phyloP scores from a whole-genome alignment of 2,113 vertebrate species.

The Gulo gulo region DNA sequence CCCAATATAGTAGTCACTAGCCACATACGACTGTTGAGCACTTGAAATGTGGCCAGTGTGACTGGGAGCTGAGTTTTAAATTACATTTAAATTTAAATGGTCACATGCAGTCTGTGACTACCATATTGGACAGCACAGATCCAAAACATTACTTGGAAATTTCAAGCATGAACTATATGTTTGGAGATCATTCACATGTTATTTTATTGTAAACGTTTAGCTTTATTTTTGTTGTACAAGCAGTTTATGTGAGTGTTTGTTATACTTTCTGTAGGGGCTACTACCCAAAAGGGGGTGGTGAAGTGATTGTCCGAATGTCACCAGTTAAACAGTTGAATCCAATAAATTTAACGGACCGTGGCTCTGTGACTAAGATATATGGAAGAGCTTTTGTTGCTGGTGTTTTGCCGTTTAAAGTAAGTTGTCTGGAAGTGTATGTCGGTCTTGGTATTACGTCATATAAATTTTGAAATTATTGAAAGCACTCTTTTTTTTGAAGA shows the following conservation, averaged over 20 bases:
- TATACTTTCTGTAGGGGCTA: conserved; percentile 88
- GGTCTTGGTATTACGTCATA: neutral
- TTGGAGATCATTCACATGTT: neutral
- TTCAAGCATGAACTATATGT: neutral
- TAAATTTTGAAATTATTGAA: conserved; percentile 9
- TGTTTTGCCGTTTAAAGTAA: conserved; percentile 94
- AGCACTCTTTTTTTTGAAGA: neutral
- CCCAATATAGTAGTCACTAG: neutral
- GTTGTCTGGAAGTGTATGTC: conserved; percentile 36
- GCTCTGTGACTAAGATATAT: conserved; percentile 94
- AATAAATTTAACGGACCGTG: conserved; percentile 91
- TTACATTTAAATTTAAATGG: neutral
- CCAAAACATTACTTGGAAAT: neutral
- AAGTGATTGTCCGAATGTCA: conserved; percentile 88
- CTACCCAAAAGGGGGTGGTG: conserved; percentile 96
- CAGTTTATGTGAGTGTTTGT: neutral
- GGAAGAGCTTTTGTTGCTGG: conserved; percentile 96
- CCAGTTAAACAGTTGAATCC: conserved; percentile 92
- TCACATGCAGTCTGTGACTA: neutral
- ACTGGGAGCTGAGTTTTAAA: neutral
- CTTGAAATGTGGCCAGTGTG: neutral
- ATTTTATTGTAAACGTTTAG: neutral
- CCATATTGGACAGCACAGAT: neutral
- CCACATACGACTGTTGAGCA: neutral
- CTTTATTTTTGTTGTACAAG: neutral